These are phyloP conservation scores for Meganola albula DNA, from an alignment of 2,888 invertebrate species.

Conservation along the genomic window DNA sequence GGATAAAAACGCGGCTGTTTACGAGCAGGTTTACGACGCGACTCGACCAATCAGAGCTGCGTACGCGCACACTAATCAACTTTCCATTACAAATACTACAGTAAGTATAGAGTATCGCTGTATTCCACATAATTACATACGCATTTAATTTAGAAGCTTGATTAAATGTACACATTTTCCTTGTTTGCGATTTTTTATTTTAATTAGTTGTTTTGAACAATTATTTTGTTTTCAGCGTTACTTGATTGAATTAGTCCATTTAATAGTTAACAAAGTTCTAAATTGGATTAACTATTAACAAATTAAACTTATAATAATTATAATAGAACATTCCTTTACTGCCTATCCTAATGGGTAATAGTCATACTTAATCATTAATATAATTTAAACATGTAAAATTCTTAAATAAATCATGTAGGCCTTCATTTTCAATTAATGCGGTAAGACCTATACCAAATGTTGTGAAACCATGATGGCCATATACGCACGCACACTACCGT, in stretches of 20 bases:
- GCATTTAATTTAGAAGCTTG: conserved; percentile 28
- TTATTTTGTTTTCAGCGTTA: too few species aligned
- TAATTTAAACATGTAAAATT: too few species aligned
- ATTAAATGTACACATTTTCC: conserved; percentile 19
- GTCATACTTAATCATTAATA: too few species aligned
- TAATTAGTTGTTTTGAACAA: not conserved
- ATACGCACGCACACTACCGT: conserved; percentile 22
- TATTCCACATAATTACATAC: conserved; percentile 37
- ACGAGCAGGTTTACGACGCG: conserved; percentile 23
- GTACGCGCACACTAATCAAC: conserved; percentile 30
- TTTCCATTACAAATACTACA: conserved; percentile 32
- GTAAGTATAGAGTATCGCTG: conserved; percentile 22
- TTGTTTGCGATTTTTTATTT: conserved; percentile 13
- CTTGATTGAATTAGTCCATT: too few species aligned
- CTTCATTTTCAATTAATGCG: too few species aligned
- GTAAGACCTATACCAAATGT: too few species aligned
- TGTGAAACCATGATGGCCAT: conserved; percentile 23
- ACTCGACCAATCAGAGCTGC: conserved; percentile 33
- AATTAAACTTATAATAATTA: too few species aligned
- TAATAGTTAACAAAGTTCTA: too few species aligned
- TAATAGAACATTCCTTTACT: too few species aligned
- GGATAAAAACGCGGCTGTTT: conserved; percentile 22
- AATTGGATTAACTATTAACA: too few species aligned
- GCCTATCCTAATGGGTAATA: too few species aligned
- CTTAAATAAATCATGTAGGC: too few species aligned